phyloP scores from a whole-genome alignment of 2,888 invertebrate genomes.

The Platycnemis pennipes region DNA sequence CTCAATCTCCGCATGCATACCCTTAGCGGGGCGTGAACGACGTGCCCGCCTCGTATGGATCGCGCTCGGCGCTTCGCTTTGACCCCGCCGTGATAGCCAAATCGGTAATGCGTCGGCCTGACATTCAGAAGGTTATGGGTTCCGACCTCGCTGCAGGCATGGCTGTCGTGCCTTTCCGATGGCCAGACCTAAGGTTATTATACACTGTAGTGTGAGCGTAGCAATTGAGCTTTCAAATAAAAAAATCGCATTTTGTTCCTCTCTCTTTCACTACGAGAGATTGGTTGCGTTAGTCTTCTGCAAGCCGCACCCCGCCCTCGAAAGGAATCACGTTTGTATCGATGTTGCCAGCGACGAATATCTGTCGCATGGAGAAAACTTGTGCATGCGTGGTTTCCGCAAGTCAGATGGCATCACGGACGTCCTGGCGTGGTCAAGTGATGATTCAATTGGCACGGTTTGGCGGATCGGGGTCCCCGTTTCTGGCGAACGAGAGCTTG shows the following conservation, averaged over 20 bases:
- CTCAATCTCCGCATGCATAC: background rate
- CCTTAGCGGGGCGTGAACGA: background rate
- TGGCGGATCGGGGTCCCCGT: background rate
- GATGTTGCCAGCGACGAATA: no score
- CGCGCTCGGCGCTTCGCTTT: background rate
- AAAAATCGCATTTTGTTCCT: no score
- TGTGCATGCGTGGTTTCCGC: no score
- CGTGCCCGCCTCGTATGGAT: background rate
- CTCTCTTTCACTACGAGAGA: no score
- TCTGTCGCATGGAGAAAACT: no score
- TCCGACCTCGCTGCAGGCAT: no score
- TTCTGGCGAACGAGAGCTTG: background rate
- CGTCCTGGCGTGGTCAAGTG: conserved; percentile 53
- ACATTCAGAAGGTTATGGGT: background rate
- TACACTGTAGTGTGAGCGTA: no score
- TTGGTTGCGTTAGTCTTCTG: background rate
- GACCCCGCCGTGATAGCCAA: background rate
- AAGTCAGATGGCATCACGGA: background rate
- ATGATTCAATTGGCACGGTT: conserved; percentile 29
- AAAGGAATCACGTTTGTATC: no score
- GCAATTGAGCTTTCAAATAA: no score
- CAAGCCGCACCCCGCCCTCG: background rate
- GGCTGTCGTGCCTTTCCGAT: no score
- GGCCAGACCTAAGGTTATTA: no score
- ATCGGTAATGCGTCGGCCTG: background rate